These are phyloP conservation scores for Trachymyrmex cornetzi DNA, from an alignment of 1,140 invertebrate genomes.

Conservation along the genomic window DNA sequence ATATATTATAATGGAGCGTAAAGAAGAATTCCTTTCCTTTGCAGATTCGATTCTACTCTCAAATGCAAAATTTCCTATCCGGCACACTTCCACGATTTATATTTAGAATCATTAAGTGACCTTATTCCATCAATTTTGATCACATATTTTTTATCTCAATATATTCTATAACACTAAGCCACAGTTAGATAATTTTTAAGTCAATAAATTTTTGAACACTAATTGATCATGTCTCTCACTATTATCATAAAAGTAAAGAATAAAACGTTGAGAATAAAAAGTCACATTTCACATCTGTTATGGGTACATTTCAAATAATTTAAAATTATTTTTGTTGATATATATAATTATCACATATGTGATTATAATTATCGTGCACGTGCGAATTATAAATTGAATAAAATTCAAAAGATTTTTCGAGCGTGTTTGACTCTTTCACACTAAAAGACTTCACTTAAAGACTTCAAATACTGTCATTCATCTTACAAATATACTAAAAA, in stretches of 20 bases:
- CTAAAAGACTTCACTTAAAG: conserved; percentile 30
- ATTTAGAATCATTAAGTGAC: conserved; percentile 39
- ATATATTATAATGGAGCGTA: conserved; percentile 77
- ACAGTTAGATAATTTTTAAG: too few species aligned
- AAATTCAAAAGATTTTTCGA: conserved; percentile 39
- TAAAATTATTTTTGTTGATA: conserved; percentile 31
- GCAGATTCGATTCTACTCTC: conserved; percentile 67
- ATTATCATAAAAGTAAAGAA: neutral
- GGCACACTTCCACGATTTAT: neutral
- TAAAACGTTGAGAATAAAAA: conserved; percentile 10
- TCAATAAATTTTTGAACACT: conserved; percentile 1
- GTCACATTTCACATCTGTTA: neutral
- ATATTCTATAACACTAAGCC: too few species aligned
- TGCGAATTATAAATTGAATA: neutral
- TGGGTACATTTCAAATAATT: neutral
- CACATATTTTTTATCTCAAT: neutral
- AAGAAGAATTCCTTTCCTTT: conserved; percentile 72
- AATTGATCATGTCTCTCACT: neutral
- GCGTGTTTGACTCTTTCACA: conserved; percentile 43
- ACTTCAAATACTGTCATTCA: conserved; percentile 10
- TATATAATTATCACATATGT: neutral
- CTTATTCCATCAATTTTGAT: conserved; percentile 20
- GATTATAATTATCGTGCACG: neutral
- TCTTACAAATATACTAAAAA: conserved; percentile 46
- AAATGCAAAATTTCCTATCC: conserved; percentile 34